phyloP scores from a whole-genome alignment of 1,140 invertebrate genomes.

The Triops longicaudatus region DNA sequence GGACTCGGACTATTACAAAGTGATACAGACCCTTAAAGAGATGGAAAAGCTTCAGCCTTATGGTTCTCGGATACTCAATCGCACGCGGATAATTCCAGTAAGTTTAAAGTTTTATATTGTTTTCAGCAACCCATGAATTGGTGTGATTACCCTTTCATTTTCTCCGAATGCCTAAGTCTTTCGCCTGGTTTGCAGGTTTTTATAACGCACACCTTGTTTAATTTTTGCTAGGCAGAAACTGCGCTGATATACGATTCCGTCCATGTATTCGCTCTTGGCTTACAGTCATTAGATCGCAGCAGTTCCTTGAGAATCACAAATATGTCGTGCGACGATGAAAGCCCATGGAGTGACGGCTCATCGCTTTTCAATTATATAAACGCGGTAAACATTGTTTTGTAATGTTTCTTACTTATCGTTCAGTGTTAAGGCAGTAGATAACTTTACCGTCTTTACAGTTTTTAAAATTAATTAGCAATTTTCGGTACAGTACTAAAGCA shows the following conservation, averaged over 20 bases:
- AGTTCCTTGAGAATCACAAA: slow-evolving; percentile 54
- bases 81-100: slow-evolving; percentile 49
- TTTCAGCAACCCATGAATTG: neutral
- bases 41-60: slow-evolving; percentile 40
- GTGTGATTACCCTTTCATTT: neutral
- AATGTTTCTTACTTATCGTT: slow-evolving; percentile 24
- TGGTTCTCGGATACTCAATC: slow-evolving; percentile 43
- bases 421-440: neutral
- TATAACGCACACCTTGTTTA: neutral
- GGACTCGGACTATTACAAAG: slow-evolving; percentile 38
- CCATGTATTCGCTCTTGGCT: slow-evolving; percentile 59
- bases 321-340: slow-evolving; percentile 56
- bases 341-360: slow-evolving; percentile 67
- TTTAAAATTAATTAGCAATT: too few species aligned
- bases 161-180: neutral
- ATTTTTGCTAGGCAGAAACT: slow-evolving; percentile 55
- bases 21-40: slow-evolving; percentile 37
- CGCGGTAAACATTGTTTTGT: slow-evolving; percentile 47
- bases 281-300: slow-evolving; percentile 56
- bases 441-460: too few species aligned
- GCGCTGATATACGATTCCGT: slow-evolving; percentile 73
- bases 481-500: too few species aligned
- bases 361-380: slow-evolving; percentile 72
- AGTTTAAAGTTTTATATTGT: slow-evolving; percentile 27
- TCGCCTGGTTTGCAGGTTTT: neutral